Evolutionary conservation across 1,140 invertebrate species (phyloP).

Genomic region (Macrocentrus cingulum): DNA sequence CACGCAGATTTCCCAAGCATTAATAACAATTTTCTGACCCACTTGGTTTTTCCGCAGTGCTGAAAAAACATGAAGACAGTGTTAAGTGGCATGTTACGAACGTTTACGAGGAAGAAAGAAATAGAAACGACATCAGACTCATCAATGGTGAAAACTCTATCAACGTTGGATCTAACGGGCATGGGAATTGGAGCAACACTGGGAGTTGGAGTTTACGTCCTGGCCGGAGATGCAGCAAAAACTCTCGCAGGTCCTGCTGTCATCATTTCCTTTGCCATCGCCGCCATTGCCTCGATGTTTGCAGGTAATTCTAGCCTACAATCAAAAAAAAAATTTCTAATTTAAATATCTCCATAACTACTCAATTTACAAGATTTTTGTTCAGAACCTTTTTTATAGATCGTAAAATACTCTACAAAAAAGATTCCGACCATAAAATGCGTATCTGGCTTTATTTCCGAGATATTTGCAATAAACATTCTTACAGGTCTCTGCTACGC

Average conservation of each 20-base stretch:
- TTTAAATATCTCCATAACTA: too few relatives aligned
- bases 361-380: too few relatives aligned
- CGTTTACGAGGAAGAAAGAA: constrained; percentile 41
- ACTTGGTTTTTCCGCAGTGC: too few relatives aligned
- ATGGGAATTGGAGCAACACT: constrained; percentile 83
- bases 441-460: too few relatives aligned
- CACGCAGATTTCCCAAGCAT: too few relatives aligned
- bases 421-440: too few relatives aligned
- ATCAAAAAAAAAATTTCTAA: not conserved
- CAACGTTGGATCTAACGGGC: constrained; percentile 74
- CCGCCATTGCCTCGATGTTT: constrained; percentile 81
- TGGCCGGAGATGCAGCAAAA: constrained; percentile 82
- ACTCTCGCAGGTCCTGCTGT: constrained; percentile 80
- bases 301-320: constrained; percentile 67
- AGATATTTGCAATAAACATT: not conserved
- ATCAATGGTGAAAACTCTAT: constrained; percentile 68
- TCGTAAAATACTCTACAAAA: too few relatives aligned
- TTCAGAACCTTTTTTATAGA: too few relatives aligned
- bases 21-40: too few relatives aligned
- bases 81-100: constrained; percentile 22
- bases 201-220: constrained; percentile 86
- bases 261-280: constrained; percentile 79
- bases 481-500: constrained; percentile 77
- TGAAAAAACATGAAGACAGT: constrained; percentile 18
- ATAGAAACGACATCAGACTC: constrained; percentile 44